Evolutionary conservation across 2,797 vertebrate species (phyloP), one percentile per base, ranked within the genome.

Genomic region (Eidolon dupreanum): DNA sequence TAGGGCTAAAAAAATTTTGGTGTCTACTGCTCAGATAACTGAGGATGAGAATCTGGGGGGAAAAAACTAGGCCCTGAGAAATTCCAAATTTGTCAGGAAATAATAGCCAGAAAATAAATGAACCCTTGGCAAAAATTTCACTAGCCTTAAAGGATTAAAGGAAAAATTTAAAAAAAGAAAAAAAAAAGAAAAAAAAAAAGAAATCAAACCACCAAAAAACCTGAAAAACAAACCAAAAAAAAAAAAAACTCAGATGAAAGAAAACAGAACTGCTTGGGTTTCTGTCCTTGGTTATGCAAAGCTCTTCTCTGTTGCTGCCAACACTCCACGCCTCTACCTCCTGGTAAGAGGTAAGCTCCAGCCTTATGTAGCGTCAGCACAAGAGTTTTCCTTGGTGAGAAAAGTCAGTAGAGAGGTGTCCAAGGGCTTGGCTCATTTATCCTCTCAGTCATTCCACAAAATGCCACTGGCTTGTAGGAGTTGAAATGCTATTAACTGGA

Each of bases 31-130:
- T 91, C 70, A 92, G 55, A 49, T 77, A 96, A 96, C 57, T 79
- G 36, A 94, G 70, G 74, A 71, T 51, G 71, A 95, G 63, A 90
- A 88, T 81, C 46, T 57, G 43, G 49, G 61, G 73, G 19, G 5
- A 3, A 22, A 70, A 95, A 93, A 85, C 31, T 59, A 74, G 79
- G n/a, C 59, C 74, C 68, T 43, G 11, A 82, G 36, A 26, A 71
- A 93, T 93, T 91, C 70, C 88, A 91, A 83, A 87, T 84, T 92
- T 95, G 59, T 88, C 61, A 92, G 73, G 26, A 95, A 92, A n/a
- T 59, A 93, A 86, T 55, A 92, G 53, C 63, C 49, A 94, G 53
- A 93, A 96, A 95, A 97, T 78, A 88, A 96, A 93, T 57, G 38
- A 96, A 90, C 31, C 59, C 41, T 66, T 68, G 81, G 53, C 79